Percentiles rank a stretch among this genome's conserved stretches.
Conservation (phyloP, 2,797 vertebrate species). For the Hephaestus fuliginosus region DNA sequence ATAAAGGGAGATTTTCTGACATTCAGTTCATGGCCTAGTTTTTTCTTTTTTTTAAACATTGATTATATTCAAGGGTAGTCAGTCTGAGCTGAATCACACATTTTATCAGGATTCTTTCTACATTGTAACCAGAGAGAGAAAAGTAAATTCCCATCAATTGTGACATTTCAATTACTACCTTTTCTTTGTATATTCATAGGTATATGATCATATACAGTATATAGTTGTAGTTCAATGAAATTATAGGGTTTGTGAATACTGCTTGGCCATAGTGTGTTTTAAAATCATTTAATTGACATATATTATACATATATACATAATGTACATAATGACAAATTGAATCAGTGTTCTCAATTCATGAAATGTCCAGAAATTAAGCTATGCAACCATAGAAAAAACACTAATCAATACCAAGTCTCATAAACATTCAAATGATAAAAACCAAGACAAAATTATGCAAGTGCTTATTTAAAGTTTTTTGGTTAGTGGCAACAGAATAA, state of each 20-base stretch:
- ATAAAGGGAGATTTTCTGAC: constrained; percentile 40
- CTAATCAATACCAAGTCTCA: not conserved
- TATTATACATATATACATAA: not conserved
- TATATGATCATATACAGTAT: not conserved
- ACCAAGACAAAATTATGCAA: not conserved
- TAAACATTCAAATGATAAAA: not conserved
- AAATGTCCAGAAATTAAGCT: not conserved
- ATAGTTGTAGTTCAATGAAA: not conserved
- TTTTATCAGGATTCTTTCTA: not conserved
- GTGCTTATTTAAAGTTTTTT: not conserved
- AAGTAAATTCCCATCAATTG: not conserved
- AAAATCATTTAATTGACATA: not conserved
- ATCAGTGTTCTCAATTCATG: not conserved
- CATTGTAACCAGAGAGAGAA: constrained; percentile 2
- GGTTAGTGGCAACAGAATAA: not conserved
- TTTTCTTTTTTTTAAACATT: constrained; percentile 27
- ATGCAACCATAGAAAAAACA: not conserved
- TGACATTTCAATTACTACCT: not conserved
- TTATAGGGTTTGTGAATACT: not conserved
- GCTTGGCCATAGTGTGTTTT: not conserved
- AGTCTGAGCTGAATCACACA: constrained; percentile 27
- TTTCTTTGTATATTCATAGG: not conserved
- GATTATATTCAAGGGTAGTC: constrained; percentile 30
- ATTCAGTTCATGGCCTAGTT: constrained; percentile 41
- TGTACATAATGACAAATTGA: not conserved